Evolutionary conservation across 2,113 vertebrate genomes (phyloP), one percentile per base, ranked within the genome.

Genomic region (Empidonax traillii): DNA sequence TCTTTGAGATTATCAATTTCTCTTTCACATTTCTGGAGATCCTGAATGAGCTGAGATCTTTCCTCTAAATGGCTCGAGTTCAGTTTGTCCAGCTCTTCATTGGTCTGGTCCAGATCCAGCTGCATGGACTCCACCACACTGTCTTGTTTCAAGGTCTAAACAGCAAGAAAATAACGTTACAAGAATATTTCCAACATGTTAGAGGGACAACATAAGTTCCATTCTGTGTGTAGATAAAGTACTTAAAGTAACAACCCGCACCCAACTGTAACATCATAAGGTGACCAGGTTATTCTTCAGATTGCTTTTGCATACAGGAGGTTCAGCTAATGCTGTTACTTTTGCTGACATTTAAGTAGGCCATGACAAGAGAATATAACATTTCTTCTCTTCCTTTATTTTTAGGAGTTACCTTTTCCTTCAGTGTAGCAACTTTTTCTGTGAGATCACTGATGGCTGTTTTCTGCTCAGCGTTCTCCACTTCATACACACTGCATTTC

Each of bases 51-150:
- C 30, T 99, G 98, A 22, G 98, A 98, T 82, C 98, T 97, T 75
- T 99, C 99, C 63, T 99, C 98, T 86, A 99, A 92, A 94, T 99
- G 98, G 59, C 98, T 97, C 1, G 96, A 93, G 80, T 99, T 99
- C 8, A 99, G 82, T 67, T 98, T 98, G 92, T 99, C 99, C 73
- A 99, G 98, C 90, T 99, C 99, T 85, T 99, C 99, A 6, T 98
- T 99, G 1, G 98, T 98, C 97, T 99, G 99, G 47, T 99, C 98
- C 44, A 99, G 97, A 46, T 99, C 99, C 18, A 96, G 93, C 69
- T 98, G 98, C 71, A 99, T 95, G 2, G 94, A 96, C 85, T 98
- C 98, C 41, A 99, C 96, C 30, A 96, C 33, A 0, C 82, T 94
- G 58, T 99, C 99, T 93, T 99, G 99, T 63, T 98, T 99, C 82